Percentiles rank a stretch among this genome's conserved stretches.
phyloP scores from a whole-genome alignment of 1,140 invertebrate genomes.

The Phthorimaea operculella region DNA sequence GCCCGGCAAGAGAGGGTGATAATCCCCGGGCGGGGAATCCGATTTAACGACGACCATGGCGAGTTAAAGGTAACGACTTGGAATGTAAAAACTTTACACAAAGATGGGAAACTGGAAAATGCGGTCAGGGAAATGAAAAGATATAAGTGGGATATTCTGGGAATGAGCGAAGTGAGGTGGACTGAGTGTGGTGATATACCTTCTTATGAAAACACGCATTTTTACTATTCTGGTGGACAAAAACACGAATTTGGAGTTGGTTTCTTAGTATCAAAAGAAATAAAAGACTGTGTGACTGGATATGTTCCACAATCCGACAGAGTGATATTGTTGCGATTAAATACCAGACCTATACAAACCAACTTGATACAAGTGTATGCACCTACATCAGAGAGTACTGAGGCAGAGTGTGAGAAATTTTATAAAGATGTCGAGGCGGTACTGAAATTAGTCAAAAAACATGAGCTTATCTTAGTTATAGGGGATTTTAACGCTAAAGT shows the following conservation, averaged over 20 bases:
- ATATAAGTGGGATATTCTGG: neutral
- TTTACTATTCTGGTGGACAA: neutral
- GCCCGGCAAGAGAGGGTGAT: constrained; percentile 5
- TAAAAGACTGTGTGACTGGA: neutral
- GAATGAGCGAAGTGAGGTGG: neutral
- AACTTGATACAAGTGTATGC: constrained; percentile 14
- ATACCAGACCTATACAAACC: constrained; percentile 8
- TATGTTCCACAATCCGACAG: neutral
- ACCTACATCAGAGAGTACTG: constrained; percentile 11
- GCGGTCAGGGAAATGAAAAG: constrained; percentile 9
- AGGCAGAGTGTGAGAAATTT: constrained; percentile 14
- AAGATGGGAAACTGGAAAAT: constrained; percentile 1
- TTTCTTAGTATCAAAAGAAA: neutral
- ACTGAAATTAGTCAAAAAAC: constrained; percentile 8
- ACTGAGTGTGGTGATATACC: neutral
- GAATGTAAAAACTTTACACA: neutral
- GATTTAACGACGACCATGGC: neutral
- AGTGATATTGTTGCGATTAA: constrained; percentile 8
- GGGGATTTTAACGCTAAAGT: constrained; percentile 24
- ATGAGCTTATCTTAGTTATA: constrained; percentile 18
- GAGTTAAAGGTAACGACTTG: constrained; percentile 3
- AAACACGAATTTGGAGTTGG: neutral
- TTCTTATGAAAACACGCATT: neutral
- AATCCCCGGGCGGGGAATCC: constrained; percentile 4
- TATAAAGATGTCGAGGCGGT: constrained; percentile 7